Evolutionary conservation across 2,888 invertebrate genomes (phyloP).

Genomic region (Nymphalis polychloros): DNA sequence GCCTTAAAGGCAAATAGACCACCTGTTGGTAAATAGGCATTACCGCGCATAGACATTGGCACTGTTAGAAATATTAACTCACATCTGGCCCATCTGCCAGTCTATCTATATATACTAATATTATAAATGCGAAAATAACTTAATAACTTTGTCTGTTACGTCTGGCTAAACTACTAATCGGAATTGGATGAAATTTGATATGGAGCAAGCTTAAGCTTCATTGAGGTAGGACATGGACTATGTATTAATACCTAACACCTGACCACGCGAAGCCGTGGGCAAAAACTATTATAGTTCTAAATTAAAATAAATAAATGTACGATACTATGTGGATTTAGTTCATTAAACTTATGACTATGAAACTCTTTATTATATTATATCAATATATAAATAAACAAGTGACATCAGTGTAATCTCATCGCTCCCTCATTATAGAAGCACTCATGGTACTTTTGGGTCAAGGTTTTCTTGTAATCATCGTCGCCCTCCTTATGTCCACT

Average conservation of each 20-base stretch:
- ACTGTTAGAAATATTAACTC: neutral
- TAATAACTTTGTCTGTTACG: neutral
- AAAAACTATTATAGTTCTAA: too few relatives aligned
- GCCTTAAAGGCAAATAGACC: too few relatives aligned
- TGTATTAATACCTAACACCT: too few relatives aligned
- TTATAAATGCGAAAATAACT: neutral
- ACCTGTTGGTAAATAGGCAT: neutral
- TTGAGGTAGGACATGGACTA: too few relatives aligned
- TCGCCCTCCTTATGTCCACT: conserved; percentile 3
- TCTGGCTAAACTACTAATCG: too few relatives aligned
- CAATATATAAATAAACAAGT: conserved; percentile 6
- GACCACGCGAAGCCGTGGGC: too few relatives aligned
- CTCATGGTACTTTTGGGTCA: conserved; percentile 4
- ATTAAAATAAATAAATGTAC: too few relatives aligned
- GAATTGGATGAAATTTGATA: too few relatives aligned
- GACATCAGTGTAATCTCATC: neutral
- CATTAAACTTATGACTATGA: too few relatives aligned
- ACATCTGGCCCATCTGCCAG: neutral
- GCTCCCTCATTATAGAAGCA: neutral
- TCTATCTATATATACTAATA: too few relatives aligned
- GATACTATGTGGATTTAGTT: too few relatives aligned
- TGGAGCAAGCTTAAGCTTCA: too few relatives aligned
- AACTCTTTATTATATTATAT: neutral
- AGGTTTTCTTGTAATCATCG: conserved; percentile 12
- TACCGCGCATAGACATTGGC: neutral